A percentile compares a stretch with the other conserved stretches of the same genome.
Conservation (phyloP, 2,888 invertebrate genomes). For the Cheilosia vulpina region DNA sequence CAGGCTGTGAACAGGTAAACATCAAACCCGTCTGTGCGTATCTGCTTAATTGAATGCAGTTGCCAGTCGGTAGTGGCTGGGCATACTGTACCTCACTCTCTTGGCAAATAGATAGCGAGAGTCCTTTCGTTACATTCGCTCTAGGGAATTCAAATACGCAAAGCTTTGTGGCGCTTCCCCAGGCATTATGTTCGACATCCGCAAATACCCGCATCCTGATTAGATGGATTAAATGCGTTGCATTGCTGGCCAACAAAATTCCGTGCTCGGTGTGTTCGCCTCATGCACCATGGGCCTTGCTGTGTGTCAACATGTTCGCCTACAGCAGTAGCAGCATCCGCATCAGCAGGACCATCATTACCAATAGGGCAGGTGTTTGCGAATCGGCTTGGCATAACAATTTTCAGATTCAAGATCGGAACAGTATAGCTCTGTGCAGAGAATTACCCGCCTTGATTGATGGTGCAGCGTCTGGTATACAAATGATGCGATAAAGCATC, state of each 20-base stretch:
- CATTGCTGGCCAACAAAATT: conserved; percentile 61
- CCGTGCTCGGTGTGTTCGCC: conserved; percentile 29
- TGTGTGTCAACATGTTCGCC: conserved; percentile 55
- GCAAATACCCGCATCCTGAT: conserved; percentile 73
- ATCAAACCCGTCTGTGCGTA: conserved; percentile 11
- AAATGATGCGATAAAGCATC: conserved; percentile 55
- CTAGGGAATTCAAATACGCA: conserved; percentile 58
- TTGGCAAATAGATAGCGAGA: conserved; percentile 57
- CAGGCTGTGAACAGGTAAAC: conserved; percentile 56
- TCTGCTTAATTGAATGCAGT: conserved; percentile 52
- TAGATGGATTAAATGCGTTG: conserved; percentile 73
- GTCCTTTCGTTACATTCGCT: conserved; percentile 49
- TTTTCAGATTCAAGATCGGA: conserved; percentile 57
- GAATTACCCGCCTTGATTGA: conserved; percentile 47
- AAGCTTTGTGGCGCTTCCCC: conserved; percentile 55
- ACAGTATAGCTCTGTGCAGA: conserved; percentile 19
- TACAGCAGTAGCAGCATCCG: conserved; percentile 21
- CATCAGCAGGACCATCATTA: neutral
- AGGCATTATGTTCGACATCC: conserved; percentile 66
- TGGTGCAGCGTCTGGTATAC: conserved; percentile 45
- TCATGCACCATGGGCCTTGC: conserved; percentile 37
- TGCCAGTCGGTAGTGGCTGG: neutral
- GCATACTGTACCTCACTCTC: conserved; percentile 34
- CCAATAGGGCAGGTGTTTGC: conserved; percentile 56
- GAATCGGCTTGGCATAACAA: conserved; percentile 35